Evolutionary conservation across 2,113 vertebrate species (phyloP).

Genomic region (Hippocampus abdominalis): DNA sequence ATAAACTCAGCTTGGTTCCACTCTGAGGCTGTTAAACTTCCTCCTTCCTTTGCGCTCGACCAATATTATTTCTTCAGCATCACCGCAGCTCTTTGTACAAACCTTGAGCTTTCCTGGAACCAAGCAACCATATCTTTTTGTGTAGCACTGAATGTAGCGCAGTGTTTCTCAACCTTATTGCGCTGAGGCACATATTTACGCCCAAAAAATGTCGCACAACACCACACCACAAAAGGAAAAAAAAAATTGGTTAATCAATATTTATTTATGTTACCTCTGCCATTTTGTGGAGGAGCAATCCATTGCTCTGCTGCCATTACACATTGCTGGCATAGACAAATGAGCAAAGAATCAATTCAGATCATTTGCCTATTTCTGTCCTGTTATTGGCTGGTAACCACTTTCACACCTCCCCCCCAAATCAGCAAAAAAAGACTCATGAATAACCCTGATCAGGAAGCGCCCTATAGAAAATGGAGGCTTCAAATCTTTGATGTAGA

Average conservation of each 20-base stretch:
- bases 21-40: conserved; percentile 1
- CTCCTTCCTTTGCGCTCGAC: conserved; percentile 3
- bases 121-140: background rate
- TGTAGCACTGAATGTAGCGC: conserved; percentile 2
- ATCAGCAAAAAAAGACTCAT: background rate
- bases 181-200: background rate
- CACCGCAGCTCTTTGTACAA: background rate
- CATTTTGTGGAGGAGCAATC: background rate
- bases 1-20: conserved; percentile 25
- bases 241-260: background rate
- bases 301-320: background rate
- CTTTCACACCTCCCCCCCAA: no score
- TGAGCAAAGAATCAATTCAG: no score
- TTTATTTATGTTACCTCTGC: background rate
- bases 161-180: background rate
- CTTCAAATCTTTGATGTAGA: background rate
- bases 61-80: conserved; percentile 15
- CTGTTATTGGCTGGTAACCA: no score
- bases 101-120: background rate
- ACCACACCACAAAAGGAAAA: background rate
- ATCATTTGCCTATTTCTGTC: no score
- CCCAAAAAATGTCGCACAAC: background rate
- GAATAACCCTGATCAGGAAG: background rate
- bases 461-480: background rate
- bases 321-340: background rate